phyloP scores from a whole-genome alignment of 2,888 invertebrate species.

The Drosophila niveifrons region DNA sequence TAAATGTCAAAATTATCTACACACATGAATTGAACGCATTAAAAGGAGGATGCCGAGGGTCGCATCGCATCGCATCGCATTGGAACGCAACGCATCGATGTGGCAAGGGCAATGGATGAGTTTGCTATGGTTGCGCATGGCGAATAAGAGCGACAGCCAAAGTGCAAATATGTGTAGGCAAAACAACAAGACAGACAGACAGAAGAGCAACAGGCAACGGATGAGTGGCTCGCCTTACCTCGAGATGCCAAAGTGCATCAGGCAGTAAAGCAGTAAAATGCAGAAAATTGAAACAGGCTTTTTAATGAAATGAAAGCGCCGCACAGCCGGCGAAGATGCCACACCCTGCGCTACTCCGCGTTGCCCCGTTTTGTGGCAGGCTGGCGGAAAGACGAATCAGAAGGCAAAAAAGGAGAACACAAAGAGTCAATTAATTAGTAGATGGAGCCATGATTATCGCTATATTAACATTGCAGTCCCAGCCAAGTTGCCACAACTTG shows the following conservation, averaged over 20 bases:
- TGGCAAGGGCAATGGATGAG: slow-evolving; percentile 17
- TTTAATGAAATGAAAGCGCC: slow-evolving; percentile 79
- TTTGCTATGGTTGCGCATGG: slow-evolving; percentile 3
- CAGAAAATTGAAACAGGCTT: slow-evolving; percentile 84
- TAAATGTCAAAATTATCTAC: slow-evolving; percentile 82
- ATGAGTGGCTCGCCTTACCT: slow-evolving; percentile 55
- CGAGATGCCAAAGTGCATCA: slow-evolving; percentile 83
- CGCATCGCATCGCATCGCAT: background rate
- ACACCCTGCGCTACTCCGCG: background rate
- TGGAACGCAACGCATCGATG: background rate
- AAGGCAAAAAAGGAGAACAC: slow-evolving; percentile 71
- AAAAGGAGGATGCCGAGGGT: slow-evolving; percentile 45
- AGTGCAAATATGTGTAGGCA: slow-evolving; percentile 75
- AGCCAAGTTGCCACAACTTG: background rate
- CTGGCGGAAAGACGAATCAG: slow-evolving; percentile 29
- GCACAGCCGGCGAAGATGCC: slow-evolving; percentile 33
- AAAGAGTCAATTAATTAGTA: slow-evolving; percentile 86
- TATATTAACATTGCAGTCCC: slow-evolving; percentile 77
- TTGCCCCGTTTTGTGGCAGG: slow-evolving; percentile 1
- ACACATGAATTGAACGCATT: slow-evolving; percentile 74
- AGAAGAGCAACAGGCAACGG: slow-evolving; percentile 26
- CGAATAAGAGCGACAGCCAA: slow-evolving; percentile 40
- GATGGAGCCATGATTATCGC: slow-evolving; percentile 85
- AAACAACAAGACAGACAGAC: slow-evolving; percentile 39
- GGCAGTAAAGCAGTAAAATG: slow-evolving; percentile 81